Conservation (phyloP, 2,797 vertebrate genomes). For the Heterohyrax brucei region DNA sequence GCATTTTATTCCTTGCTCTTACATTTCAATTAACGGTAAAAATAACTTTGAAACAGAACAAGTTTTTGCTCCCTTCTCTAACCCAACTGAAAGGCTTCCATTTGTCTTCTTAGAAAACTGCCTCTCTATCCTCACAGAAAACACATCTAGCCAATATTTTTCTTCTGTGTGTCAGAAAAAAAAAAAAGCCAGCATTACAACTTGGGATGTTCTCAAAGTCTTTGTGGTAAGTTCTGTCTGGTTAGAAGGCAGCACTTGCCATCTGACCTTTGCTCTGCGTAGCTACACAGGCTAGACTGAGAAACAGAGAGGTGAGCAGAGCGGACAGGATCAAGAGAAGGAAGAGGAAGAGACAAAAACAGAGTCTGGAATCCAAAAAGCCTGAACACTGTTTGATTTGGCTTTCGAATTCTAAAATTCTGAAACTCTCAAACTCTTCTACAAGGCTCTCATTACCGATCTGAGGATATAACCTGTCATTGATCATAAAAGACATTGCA, state of each 20-base stretch:
- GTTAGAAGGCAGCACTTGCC: constrained; percentile 64
- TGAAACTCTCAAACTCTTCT: not conserved
- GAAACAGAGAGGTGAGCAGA: constrained; percentile 44
- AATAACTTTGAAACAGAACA: constrained; percentile 29
- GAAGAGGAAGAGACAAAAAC: constrained; percentile 87
- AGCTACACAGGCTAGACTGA: constrained; percentile 63
- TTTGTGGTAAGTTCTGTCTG: constrained; percentile 66
- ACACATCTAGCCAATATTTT: not conserved
- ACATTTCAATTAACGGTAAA: not conserved
- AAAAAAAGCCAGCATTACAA: not conserved
- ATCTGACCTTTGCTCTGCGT: constrained; percentile 56
- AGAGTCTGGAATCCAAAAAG: constrained; percentile 83
- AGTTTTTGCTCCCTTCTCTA: not conserved
- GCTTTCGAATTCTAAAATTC: constrained; percentile 72
- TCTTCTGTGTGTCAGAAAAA: not conserved
- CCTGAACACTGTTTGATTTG: constrained; percentile 89
- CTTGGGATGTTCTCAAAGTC: not conserved
- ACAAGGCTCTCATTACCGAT: not conserved
- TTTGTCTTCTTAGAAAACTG: not conserved
- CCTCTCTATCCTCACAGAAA: not conserved
- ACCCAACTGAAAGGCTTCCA: not conserved
- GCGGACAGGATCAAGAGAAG: constrained; percentile 68
- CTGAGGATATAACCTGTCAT: not conserved
- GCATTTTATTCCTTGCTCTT: not conserved
- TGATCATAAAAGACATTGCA: not conserved